phyloP scores from a whole-genome alignment of 2,113 vertebrate species.

The Bambusicola thoracicus region DNA sequence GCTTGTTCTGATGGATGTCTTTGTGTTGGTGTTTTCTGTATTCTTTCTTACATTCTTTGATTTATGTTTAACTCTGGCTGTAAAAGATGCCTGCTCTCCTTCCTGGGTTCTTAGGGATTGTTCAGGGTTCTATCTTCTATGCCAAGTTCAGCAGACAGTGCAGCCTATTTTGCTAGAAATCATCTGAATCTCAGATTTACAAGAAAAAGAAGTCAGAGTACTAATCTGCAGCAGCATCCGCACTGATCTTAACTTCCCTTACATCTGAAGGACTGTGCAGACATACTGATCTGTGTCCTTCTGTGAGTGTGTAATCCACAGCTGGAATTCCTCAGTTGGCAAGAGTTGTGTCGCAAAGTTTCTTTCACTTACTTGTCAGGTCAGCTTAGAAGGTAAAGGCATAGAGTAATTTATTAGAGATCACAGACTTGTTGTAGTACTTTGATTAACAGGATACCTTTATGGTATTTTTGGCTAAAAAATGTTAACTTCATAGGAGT shows the following conservation, averaged over 20 bases:
- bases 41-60: neutral
- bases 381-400: neutral
- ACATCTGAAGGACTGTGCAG: neutral
- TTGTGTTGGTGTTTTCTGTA: neutral
- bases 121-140: neutral
- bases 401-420: neutral
- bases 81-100: neutral
- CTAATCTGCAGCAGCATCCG: neutral
- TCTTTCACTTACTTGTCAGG: neutral
- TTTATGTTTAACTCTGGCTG: neutral
- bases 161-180: neutral
- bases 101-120: neutral
- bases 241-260: neutral
- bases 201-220: neutral
- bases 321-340: neutral
- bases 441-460: neutral
- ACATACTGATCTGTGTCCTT: neutral
- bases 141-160: neutral
- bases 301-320: neutral
- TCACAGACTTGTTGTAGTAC: neutral
- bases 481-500: neutral
- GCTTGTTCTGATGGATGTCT: neutral
- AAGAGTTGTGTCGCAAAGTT: neutral
- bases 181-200: neutral
- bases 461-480: neutral